These are phyloP conservation scores for Drosophila vallismaia DNA, from an alignment of 2,888 invertebrate species.

Conservation along the genomic window DNA sequence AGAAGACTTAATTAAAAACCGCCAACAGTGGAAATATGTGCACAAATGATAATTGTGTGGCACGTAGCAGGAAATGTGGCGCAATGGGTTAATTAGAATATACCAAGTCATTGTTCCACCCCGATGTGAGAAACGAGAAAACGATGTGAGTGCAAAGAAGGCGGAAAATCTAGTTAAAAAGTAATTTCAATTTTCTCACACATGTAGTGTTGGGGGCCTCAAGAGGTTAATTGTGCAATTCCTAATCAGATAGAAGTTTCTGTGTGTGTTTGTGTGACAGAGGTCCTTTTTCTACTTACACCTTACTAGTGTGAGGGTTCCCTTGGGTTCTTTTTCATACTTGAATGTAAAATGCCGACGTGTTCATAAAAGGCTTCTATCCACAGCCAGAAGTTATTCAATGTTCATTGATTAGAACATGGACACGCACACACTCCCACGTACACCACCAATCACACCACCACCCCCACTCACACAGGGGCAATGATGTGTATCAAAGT, in stretches of 20 bases:
- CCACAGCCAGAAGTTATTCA: slow-evolving; percentile 52
- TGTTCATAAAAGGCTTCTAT: slow-evolving; percentile 53
- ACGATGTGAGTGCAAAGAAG: background rate
- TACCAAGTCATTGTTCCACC: slow-evolving; percentile 31
- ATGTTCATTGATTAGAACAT: slow-evolving; percentile 61
- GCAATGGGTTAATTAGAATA: slow-evolving; percentile 46
- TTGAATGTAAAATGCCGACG: slow-evolving; percentile 55
- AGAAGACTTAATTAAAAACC: slow-evolving; percentile 62
- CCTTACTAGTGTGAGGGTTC: background rate
- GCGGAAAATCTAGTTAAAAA: slow-evolving; percentile 29
- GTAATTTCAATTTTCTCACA: slow-evolving; percentile 35
- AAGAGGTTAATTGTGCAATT: slow-evolving; percentile 36
- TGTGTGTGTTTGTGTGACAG: background rate
- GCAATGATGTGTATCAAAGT: slow-evolving; percentile 37
- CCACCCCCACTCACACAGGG: slow-evolving; percentile 1
- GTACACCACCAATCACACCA: background rate
- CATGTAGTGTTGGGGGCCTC: slow-evolving; percentile 26
- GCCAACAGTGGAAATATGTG: slow-evolving; percentile 42
- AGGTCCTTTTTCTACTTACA: background rate
- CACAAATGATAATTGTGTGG: slow-evolving; percentile 37
- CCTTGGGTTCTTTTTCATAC: background rate
- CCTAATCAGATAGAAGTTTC: slow-evolving; percentile 24
- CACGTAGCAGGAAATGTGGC: slow-evolving; percentile 24
- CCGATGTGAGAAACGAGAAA: background rate
- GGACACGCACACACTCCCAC: slow-evolving; percentile 2